phyloP scores from a whole-genome alignment of 2,888 invertebrate species.

The Andricus curvator region DNA sequence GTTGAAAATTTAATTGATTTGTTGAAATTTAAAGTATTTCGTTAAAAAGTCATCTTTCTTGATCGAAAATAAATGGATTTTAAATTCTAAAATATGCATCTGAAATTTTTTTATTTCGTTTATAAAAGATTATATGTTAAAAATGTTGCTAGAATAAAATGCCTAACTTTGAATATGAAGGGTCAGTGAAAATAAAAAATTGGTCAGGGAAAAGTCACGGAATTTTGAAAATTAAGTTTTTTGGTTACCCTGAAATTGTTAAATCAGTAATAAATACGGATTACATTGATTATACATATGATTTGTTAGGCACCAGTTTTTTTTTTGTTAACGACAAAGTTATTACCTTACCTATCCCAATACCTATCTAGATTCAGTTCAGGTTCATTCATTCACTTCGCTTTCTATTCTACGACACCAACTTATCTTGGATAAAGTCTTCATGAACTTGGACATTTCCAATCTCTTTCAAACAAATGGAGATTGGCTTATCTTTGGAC shows the following conservation, averaged over 20 bases:
- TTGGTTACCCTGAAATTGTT: too few relatives aligned
- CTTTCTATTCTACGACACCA: constrained; percentile 53
- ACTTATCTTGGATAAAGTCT: constrained; percentile 54
- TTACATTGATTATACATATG: background rate
- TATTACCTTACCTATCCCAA: background rate
- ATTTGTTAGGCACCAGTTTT: background rate
- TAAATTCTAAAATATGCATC: too few relatives aligned
- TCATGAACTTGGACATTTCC: constrained; percentile 54
- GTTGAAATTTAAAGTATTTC: too few relatives aligned
- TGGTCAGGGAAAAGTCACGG: too few relatives aligned
- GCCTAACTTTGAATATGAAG: background rate
- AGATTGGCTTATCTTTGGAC: constrained; percentile 47
- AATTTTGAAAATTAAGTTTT: too few relatives aligned
- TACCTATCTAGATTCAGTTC: constrained; percentile 32
- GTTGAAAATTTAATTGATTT: too few relatives aligned
- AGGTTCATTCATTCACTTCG: constrained; percentile 42
- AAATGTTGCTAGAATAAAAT: too few relatives aligned
- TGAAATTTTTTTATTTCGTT: too few relatives aligned
- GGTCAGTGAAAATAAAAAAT: too few relatives aligned
- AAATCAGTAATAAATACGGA: background rate
- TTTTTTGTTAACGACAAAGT: constrained; percentile 14
- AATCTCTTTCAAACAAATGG: constrained; percentile 52
- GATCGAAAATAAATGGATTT: too few relatives aligned
- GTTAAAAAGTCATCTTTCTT: too few relatives aligned
- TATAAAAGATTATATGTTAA: too few relatives aligned